These are phyloP conservation scores for Gnathonemus longibarbis DNA, from an alignment of 2,113 vertebrate species.

Conservation along the genomic window DNA sequence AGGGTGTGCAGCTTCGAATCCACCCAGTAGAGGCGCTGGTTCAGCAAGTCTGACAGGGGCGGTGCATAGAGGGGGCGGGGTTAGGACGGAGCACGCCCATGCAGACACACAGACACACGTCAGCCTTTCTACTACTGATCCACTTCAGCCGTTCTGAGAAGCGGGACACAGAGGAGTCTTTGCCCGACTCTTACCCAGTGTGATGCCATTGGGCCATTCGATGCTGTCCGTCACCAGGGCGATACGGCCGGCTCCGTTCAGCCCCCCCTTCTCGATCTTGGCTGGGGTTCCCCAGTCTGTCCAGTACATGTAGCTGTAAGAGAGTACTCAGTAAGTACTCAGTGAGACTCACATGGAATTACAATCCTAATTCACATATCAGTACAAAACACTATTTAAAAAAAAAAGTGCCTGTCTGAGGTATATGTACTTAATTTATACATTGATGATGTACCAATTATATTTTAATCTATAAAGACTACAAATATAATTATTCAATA, in stretches of 20 bases:
- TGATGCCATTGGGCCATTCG: constrained; percentile 80
- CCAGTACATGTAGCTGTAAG: constrained; percentile 82
- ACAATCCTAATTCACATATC: neutral
- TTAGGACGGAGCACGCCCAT: neutral
- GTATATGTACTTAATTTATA: neutral
- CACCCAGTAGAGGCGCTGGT: constrained; percentile 80
- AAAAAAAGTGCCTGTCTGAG: neutral
- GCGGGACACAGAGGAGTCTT: neutral
- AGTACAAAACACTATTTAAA: neutral
- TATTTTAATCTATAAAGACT: neutral
- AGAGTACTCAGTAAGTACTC: neutral
- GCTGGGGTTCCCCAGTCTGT: constrained; percentile 75
- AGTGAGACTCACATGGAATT: neutral
- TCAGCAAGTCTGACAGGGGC: constrained; percentile 61
- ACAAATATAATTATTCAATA: neutral
- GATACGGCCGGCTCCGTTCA: constrained; percentile 68
- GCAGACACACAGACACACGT: neutral
- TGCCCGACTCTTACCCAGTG: constrained; percentile 60
- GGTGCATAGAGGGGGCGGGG: neutral
- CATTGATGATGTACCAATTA: neutral
- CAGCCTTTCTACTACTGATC: neutral
- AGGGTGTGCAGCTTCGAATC: constrained; percentile 79
- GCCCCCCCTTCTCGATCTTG: constrained; percentile 75
- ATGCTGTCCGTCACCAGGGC: constrained; percentile 69
- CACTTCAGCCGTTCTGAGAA: neutral